Evolutionary conservation across 2,113 vertebrate species (phyloP), one percentile per base, ranked within the genome.

Genomic region (Dasyornis broadbenti): DNA sequence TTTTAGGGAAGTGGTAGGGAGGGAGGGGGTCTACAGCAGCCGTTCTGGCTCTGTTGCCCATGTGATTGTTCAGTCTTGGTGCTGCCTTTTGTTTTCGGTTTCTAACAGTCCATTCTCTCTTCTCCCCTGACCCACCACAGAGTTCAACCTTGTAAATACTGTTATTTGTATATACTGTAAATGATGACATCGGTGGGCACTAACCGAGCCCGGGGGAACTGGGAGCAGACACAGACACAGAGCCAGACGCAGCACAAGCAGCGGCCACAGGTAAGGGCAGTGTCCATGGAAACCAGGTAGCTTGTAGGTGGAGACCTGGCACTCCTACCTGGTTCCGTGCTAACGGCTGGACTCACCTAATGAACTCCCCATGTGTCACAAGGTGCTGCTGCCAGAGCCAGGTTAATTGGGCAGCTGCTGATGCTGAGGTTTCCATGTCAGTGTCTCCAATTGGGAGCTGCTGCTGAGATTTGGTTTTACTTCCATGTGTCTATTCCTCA

Each of bases 131-230:
- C 68, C 75, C 59, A 27, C 70, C 71, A 68, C 98, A 99, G 99
- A 98, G 98, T 98, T 98, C 98, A 97, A 97, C 98, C 98, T 99
- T 99, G 99, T 99, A 99, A 99, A 99, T 99, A 99, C 99, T 99
- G 98, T 99, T 99, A 99, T 99, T 99, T 99, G 99, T 99, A 99
- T 99, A 99, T 99, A 99, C 99, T 99, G 99, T 99, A 99, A 99
- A 99, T 99, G 99, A 99, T 99, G 99, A 99, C 99, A 92, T 99
- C 99, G 97, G 98, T 99, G 99, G 99, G 99, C 98, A 98, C 99
- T 82, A 99, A 93, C 98, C 99, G 99, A 97, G 98, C 98, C 98
- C 99, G 99, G 98, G 98, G 98, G 89, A 99, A 78, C 99, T 99
- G 99, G 99, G 99, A 99, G 98, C 99, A 99, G 98, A 98, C 99